Base-by-base conservation (phyloP, 2,113 vertebrate species). In the Tapirus terrestris region DNA sequence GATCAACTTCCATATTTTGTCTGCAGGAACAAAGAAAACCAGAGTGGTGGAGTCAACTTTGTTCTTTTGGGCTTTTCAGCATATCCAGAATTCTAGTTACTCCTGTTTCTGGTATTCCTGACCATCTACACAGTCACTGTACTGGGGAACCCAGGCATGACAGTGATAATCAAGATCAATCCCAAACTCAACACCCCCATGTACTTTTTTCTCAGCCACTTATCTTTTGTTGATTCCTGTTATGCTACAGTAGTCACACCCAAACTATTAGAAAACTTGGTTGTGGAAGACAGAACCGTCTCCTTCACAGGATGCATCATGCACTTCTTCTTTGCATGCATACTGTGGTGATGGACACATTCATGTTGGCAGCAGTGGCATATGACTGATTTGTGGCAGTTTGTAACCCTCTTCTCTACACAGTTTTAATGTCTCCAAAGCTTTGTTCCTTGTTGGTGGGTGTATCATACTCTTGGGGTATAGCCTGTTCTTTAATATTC, bases 361-460 rank as follows among this genome's bases (percentile, higher is more conserved):
- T 97, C 85, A 70, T 97, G 82, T 45, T 98, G 77, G 97, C 96
- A 3, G 97, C 76, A 23, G 98, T 98, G 98, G 96, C 94, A 25
- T 98, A 98, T 53, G 97, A 97, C 29, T 0, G 75, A 16, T 98
- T 98, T 77, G 91, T 96, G 58, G 91, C 95, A 0, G 16, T 96
- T 16, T 96, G 89, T 6, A 94, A 93, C 23, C 91, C 91, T 25
- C 89, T 96, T 2, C 48, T 80, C 6, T 96, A 96, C 27, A 91
- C 14, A 2, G 39, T 36, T 25, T 73, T 36, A 0, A 97, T 98
- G 96, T 98, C 96, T 6, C 89, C 21, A 6, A 95, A 79, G 33
- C 43, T 95, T 6, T 98, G 97, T 16, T 61, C 27, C 29, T 51
- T 72, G 10, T 31, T 98, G 53, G 89, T 98, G n/a, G 9, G 18